Evolutionary conservation across 2,797 vertebrate species (phyloP), one percentile per base, ranked within the genome.

Genomic region (Danio tinwini): DNA sequence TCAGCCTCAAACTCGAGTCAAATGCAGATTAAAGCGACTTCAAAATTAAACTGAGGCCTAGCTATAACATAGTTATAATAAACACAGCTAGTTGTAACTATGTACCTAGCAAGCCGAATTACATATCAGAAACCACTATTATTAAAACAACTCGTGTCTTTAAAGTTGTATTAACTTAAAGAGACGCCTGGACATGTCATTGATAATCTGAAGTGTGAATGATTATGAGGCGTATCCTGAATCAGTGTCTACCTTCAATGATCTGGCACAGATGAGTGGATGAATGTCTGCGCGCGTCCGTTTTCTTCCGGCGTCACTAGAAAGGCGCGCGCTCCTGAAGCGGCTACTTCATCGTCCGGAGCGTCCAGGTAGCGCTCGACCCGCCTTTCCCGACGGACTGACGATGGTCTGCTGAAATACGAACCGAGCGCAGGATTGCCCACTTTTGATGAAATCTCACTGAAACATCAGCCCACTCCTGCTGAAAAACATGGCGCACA

Each of bases 401-500:
- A 13, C 6, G 64, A 42, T 40, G 9, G 49, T 64, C 21, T 62
- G 45, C 2, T 47, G 65, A 39, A 70, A 69, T 37, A 16, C 29
- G 49, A 65, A 61, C 53, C 42, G 29, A 53, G 62, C 40, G 45
- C 40, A 44, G 63, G 53, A 67, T 52, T 69, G 39, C n/a, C 39
- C 53, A 78, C 74, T 86, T 81, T 83, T 85, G 78, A 83, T 78
- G 82, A 61, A 78, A 71, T 75, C 71, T 76, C 71, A 72, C 53
- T 74, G 65, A 81, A 87, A 76, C 81, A 84, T 79, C 75, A 83
- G 39, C 82, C 79, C 64, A 85, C 81, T 85, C 76, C 77, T 80
- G 39, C 75, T 83, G 82, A 69, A 82, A 81, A 90, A 90, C 85
- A 90, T 90, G 88, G 88, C 88, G 87, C 72, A 85, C 85, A 87